Conservation (phyloP, 1,140 invertebrate species). For the Xylocopa sonorina region DNA sequence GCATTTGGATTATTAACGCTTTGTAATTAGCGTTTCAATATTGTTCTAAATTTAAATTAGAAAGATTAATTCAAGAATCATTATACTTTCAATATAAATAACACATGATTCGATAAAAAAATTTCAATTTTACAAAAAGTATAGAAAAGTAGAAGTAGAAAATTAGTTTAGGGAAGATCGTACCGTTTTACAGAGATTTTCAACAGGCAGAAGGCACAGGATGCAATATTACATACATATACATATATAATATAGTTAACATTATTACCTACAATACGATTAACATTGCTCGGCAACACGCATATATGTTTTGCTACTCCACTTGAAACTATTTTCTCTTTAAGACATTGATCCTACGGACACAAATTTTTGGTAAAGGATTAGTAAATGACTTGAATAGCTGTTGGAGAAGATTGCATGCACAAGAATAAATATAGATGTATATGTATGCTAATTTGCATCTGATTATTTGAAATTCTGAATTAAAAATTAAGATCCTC, state of each 20-base stretch:
- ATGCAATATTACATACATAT: conserved; percentile 45
- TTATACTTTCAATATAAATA: conserved; percentile 40
- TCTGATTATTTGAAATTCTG: conserved; percentile 41
- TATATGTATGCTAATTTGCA: conserved; percentile 60
- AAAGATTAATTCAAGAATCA: conserved; percentile 2
- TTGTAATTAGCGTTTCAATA: neutral
- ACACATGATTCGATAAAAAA: neutral
- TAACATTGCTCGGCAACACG: conserved; percentile 27
- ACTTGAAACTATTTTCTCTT: neutral
- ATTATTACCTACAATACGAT: conserved; percentile 33
- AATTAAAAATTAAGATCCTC: conserved; percentile 41
- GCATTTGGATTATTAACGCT: conserved; percentile 19
- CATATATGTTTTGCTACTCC: conserved; percentile 19
- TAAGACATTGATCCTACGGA: conserved; percentile 32
- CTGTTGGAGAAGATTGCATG: conserved; percentile 53
- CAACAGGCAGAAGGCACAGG: conserved; percentile 56
- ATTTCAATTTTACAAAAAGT: neutral
- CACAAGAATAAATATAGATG: conserved; percentile 53
- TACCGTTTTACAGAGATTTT: conserved; percentile 38
- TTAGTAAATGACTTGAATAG: conserved; percentile 47
- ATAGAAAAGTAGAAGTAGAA: conserved; percentile 37
- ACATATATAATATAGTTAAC: conserved; percentile 24
- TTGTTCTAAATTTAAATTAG: conserved; percentile 14
- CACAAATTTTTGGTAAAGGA: conserved; percentile 29
- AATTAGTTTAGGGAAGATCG: conserved; percentile 20